Percentiles rank a stretch among this genome's conserved stretches.
Evolutionary conservation across 2,888 invertebrate genomes (phyloP).

Genomic region (Aleiodes testaceus): DNA sequence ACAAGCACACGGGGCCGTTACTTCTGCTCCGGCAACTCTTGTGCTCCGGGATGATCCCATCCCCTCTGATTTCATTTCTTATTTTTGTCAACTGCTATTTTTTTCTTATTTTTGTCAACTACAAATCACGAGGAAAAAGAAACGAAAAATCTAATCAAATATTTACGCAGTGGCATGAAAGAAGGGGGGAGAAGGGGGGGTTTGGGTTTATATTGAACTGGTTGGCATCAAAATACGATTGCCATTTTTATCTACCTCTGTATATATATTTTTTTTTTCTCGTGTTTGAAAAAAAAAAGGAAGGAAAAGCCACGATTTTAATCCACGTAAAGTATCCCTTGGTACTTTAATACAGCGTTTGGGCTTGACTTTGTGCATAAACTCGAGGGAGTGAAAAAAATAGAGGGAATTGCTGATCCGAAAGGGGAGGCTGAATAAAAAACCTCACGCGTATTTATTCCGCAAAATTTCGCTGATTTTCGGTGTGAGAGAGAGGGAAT

Average conservation of each 20-base stretch:
- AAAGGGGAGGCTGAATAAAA: conserved; percentile 3
- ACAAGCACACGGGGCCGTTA: conserved; percentile 62
- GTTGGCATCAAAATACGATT: conserved; percentile 67
- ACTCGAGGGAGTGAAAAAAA: conserved; percentile 15
- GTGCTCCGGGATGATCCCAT: conserved; percentile 60
- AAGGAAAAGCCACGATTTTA: conserved; percentile 55
- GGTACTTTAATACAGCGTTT: conserved; percentile 27
- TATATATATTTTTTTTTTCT: conserved; percentile 24
- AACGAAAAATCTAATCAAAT: conserved; percentile 17
- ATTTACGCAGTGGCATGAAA: conserved; percentile 38
- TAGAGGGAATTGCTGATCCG: conserved; percentile 36
- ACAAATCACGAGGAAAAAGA: conserved; percentile 24
- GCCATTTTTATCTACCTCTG: conserved; percentile 65
- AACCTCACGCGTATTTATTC: conserved; percentile 46
- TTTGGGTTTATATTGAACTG: neutral
- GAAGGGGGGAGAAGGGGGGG: conserved; percentile 41
- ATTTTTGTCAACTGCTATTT: conserved; percentile 51
- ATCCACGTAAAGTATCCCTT: conserved; percentile 58
- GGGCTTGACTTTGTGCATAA: conserved; percentile 25
- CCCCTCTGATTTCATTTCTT: conserved; percentile 61
- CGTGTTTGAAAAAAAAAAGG: conserved; percentile 24
- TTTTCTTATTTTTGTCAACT: conserved; percentile 57
- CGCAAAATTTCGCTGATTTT: conserved; percentile 42
- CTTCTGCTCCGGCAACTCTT: conserved; percentile 61
- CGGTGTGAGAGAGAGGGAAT: neutral